phyloP scores from a whole-genome alignment of 2,888 invertebrate genomes.

The Aelia acuminata region DNA sequence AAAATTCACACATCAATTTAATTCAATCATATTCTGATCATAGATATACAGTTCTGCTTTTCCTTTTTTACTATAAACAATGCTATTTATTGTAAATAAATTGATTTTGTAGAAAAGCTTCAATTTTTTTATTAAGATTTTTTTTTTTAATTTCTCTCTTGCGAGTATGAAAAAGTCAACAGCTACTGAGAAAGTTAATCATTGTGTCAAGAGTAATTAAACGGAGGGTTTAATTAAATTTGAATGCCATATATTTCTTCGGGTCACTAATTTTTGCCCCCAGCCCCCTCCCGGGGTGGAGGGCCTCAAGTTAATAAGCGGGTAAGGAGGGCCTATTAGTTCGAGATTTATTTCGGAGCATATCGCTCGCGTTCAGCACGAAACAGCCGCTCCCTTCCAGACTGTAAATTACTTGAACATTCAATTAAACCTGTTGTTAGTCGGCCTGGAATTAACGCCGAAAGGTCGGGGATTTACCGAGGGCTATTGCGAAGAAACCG shows the following conservation, averaged over 20 bases:
- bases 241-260: conserved; percentile 37
- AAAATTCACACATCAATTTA: too few species aligned
- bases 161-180: neutral
- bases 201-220: conserved; percentile 38
- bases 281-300: conserved; percentile 10
- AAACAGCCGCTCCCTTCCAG: conserved; percentile 25
- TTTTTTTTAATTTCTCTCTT: too few species aligned
- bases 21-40: too few species aligned
- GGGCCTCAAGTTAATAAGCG: conserved; percentile 44
- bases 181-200: conserved; percentile 9
- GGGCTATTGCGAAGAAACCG: conserved; percentile 28
- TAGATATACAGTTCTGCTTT: too few species aligned
- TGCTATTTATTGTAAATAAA: too few species aligned
- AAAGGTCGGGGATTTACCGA: conserved; percentile 29
- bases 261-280: conserved; percentile 44
- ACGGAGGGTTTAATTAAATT: conserved; percentile 48
- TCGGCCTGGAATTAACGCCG: conserved; percentile 23
- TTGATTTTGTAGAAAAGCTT: too few species aligned
- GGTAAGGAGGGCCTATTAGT: conserved; percentile 36
- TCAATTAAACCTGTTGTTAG: conserved; percentile 45
- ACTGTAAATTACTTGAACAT: conserved; percentile 37
- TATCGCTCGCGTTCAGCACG: conserved; percentile 39
- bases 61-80: too few species aligned
- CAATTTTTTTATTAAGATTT: too few species aligned
- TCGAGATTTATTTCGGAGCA: conserved; percentile 34